These are phyloP conservation scores for Abscondita cerata DNA, from an alignment of 2,888 invertebrate species.

Conservation along the genomic window DNA sequence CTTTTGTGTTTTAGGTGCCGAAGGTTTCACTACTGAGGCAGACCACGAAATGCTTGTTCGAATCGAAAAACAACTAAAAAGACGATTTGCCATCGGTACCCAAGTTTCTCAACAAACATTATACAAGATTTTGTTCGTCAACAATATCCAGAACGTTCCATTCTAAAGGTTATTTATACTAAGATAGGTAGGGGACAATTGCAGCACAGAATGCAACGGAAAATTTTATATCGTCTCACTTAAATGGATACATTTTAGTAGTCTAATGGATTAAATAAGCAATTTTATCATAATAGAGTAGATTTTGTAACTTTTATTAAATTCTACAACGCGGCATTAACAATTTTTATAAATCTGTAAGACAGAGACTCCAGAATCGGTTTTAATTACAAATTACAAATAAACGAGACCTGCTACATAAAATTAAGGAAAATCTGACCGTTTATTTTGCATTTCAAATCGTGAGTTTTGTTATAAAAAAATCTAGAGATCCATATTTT, in stretches of 20 bases:
- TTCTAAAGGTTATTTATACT: slow-evolving; percentile 89
- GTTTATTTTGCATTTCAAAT: too few relatives aligned
- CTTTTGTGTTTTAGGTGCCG: slow-evolving; percentile 73
- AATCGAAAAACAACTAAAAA: slow-evolving; percentile 93
- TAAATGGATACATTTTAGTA: slow-evolving; percentile 61
- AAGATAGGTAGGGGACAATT: slow-evolving; percentile 96
- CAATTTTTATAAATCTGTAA: too few relatives aligned
- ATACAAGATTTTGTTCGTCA: slow-evolving; percentile 85
- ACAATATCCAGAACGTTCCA: slow-evolving; percentile 85
- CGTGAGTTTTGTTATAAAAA: too few relatives aligned
- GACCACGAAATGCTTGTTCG: slow-evolving; percentile 89
- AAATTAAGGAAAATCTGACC: too few relatives aligned
- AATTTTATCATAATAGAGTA: too few relatives aligned
- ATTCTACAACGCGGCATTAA: too few relatives aligned
- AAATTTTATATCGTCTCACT: slow-evolving; percentile 93
- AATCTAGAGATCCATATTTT: too few relatives aligned
- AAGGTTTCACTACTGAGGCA: slow-evolving; percentile 95
- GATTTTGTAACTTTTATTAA: too few relatives aligned
- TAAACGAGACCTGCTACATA: too few relatives aligned
- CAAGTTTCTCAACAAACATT: slow-evolving; percentile 95
- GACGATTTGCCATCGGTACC: slow-evolving; percentile 93
- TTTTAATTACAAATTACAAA: too few relatives aligned
- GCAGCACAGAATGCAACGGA: slow-evolving; percentile 95
- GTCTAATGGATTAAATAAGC: too few relatives aligned
- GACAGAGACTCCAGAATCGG: too few relatives aligned